phyloP scores from a whole-genome alignment of 2,797 vertebrate species.

The Malacoctenus gilli region DNA sequence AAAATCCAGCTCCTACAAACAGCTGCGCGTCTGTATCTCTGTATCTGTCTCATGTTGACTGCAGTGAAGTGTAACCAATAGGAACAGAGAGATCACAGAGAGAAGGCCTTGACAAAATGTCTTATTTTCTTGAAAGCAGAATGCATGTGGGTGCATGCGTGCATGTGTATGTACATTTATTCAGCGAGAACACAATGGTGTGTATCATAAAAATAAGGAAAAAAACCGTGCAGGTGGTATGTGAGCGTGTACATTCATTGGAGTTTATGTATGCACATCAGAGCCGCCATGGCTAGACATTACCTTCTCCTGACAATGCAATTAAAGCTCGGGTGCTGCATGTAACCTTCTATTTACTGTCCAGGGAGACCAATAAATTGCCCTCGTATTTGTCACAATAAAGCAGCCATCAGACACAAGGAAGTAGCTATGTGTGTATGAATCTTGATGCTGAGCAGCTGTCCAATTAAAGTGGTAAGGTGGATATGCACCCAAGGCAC shows the following conservation, averaged over 20 bases:
- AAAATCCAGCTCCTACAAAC: slow-evolving; percentile 32
- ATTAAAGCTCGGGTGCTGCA: slow-evolving; percentile 77
- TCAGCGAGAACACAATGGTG: slow-evolving; percentile 22
- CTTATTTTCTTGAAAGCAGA: slow-evolving; percentile 45
- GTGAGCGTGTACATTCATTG: slow-evolving; percentile 36
- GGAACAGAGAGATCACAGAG: slow-evolving; percentile 48
- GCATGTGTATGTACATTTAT: slow-evolving; percentile 16
- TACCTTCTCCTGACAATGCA: slow-evolving; percentile 77
- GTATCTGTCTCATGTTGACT: slow-evolving; percentile 37
- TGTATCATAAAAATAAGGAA: slow-evolving; percentile 39
- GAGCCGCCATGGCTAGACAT: slow-evolving; percentile 61
- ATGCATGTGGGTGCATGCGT: slow-evolving; percentile 1
- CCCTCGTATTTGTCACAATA: slow-evolving; percentile 79
- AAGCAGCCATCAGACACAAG: slow-evolving; percentile 75
- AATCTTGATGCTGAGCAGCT: slow-evolving; percentile 76
- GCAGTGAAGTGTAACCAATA: slow-evolving; percentile 43
- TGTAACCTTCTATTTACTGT: slow-evolving; percentile 82
- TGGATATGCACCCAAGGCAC: slow-evolving; percentile 67
- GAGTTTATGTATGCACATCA: slow-evolving; percentile 57
- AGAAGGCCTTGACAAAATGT: slow-evolving; percentile 59
- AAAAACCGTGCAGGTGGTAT: slow-evolving; percentile 30
- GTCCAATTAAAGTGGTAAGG: slow-evolving; percentile 78
- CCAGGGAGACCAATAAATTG: slow-evolving; percentile 82
- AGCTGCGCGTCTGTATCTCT: slow-evolving; percentile 32
- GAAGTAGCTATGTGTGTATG: slow-evolving; percentile 65